Evolutionary conservation across 1,140 invertebrate species (phyloP).

Genomic region (Drepana arcuata): DNA sequence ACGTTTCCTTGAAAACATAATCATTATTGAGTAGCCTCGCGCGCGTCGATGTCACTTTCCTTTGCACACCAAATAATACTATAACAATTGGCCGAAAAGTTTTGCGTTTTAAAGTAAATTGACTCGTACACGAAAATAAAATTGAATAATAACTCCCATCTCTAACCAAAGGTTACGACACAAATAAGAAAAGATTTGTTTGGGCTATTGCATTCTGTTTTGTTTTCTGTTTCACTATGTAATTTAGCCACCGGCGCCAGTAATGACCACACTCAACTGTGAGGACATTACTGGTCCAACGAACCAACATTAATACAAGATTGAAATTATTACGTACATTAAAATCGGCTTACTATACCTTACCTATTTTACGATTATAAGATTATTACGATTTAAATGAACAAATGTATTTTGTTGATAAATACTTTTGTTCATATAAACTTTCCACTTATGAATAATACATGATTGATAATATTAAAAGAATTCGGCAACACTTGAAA

Average conservation of each 20-base stretch:
- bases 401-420: constrained; percentile 9
- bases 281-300: constrained; percentile 12
- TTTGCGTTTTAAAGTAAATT: constrained; percentile 55
- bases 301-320: constrained; percentile 65
- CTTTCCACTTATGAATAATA: constrained; percentile 60
- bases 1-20: constrained; percentile 62
- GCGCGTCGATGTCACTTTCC: constrained; percentile 38
- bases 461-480: constrained; percentile 67
- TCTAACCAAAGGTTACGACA: constrained; percentile 42
- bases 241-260: too few relatives aligned
- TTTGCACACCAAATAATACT: constrained; percentile 46
- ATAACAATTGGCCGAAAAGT: constrained; percentile 55
- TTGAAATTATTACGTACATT: constrained; percentile 67
- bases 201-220: constrained; percentile 67
- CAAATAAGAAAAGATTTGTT: constrained; percentile 52
- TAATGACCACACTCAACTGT: too few relatives aligned
- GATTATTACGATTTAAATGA: constrained; percentile 22
- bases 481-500: constrained; percentile 71
- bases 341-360: constrained; percentile 66
- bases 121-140: constrained; percentile 30
- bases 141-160: constrained; percentile 30
- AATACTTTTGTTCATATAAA: constrained; percentile 19
- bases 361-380: constrained; percentile 68
- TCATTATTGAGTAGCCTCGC: constrained; percentile 45
- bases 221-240: constrained; percentile 53